Conservation (phyloP, 2,113 vertebrate species). For the Anseranas semipalmata region DNA sequence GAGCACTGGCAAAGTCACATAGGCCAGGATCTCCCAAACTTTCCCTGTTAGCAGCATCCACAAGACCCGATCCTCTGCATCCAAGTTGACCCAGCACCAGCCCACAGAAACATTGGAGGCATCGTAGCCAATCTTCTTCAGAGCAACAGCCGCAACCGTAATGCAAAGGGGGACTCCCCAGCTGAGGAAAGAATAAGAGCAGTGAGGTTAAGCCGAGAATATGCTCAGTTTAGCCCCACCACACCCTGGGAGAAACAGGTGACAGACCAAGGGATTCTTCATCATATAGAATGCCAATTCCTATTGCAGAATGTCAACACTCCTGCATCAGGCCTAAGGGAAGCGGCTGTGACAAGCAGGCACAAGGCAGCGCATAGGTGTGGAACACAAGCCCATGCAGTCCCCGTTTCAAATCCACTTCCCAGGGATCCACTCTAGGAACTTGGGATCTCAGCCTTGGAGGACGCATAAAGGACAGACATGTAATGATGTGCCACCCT, state of each 20-base stretch:
- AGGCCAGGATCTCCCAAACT: slow-evolving; percentile 93
- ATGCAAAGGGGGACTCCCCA: slow-evolving; percentile 92
- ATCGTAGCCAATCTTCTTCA: slow-evolving; percentile 93
- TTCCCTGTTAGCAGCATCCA: slow-evolving; percentile 97
- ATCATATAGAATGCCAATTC: fast-evolving
- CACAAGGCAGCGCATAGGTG: fast-evolving
- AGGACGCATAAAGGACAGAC: neutral
- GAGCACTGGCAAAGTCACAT: slow-evolving; percentile 86
- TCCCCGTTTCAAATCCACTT: neutral
- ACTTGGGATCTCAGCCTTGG: neutral
- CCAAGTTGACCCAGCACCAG: slow-evolving; percentile 94
- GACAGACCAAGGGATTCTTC: neutral
- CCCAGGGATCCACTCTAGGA: fast-evolving
- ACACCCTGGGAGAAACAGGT: fast-evolving
- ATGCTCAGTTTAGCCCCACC: neutral
- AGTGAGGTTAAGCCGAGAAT: neutral
- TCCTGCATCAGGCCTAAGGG: neutral
- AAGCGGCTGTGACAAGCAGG: neutral
- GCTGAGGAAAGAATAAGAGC: slow-evolving; percentile 59
- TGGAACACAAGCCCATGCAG: neutral
- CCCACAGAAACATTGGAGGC: slow-evolving; percentile 95
- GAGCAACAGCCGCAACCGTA: slow-evolving; percentile 81
- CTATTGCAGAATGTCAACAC: neutral
- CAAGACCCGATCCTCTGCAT: slow-evolving; percentile 81
- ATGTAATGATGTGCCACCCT: fast-evolving